Evolutionary conservation across 2,113 vertebrate genomes (phyloP).

Genomic region (Odocoileus virginianus): DNA sequence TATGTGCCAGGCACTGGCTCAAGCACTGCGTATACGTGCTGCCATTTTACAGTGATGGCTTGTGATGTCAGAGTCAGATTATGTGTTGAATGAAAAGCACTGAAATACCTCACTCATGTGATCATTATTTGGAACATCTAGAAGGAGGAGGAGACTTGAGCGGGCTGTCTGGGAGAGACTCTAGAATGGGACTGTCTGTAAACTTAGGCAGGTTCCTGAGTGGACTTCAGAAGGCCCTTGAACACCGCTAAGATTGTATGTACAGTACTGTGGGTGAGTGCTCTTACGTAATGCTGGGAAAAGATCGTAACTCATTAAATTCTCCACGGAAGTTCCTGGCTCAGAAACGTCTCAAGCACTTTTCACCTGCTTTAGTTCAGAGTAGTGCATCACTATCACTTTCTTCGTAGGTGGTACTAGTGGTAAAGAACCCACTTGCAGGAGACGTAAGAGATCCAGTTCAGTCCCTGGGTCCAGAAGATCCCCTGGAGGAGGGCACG

Average conservation of each 20-base stretch:
- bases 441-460: not conserved
- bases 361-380: not conserved
- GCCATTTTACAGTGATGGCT: not conserved
- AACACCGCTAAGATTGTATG: not conserved
- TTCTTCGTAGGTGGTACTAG: not conserved
- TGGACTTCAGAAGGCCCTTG: not conserved
- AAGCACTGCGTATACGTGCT: not conserved
- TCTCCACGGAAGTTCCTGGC: not conserved
- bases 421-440: not conserved
- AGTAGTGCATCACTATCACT: not conserved
- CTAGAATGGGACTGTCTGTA: not conserved
- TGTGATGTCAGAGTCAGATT: not conserved
- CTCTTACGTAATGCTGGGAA: not conserved
- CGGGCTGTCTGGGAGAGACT: not conserved
- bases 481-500: not conserved
- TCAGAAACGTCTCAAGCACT: not conserved
- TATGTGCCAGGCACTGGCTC: not conserved
- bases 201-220: not conserved
- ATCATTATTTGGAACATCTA: not conserved
- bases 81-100: not conserved
- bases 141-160: not conserved
- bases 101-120: not conserved
- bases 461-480: not conserved
- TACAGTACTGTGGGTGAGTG: not conserved
- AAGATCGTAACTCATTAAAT: not conserved